phyloP scores from a whole-genome alignment of 1,140 invertebrate genomes.

The Ephestia elutella region DNA sequence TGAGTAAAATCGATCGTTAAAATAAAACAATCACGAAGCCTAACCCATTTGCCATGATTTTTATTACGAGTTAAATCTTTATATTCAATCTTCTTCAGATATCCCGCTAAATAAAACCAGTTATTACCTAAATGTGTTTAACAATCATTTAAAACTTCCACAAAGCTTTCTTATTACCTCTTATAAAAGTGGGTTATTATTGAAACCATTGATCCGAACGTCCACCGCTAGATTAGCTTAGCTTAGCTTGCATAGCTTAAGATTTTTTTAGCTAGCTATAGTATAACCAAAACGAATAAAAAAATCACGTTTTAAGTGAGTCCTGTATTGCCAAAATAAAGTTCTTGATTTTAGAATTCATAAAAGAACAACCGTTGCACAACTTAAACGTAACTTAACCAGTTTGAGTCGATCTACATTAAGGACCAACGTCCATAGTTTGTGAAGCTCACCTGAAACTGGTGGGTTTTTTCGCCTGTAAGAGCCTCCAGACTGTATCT shows the following conservation, averaged over 20 bases:
- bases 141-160: not conserved
- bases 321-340: constrained; percentile 24
- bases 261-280: too few relatives aligned
- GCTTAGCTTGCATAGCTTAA: too few relatives aligned
- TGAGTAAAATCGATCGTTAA: too few relatives aligned
- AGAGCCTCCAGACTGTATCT: constrained; percentile 19
- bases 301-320: constrained; percentile 16
- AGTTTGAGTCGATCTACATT: not conserved
- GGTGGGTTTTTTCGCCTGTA: not conserved
- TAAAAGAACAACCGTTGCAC: constrained; percentile 12
- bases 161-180: not conserved
- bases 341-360: constrained; percentile 22
- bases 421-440: not conserved
- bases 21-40: too few relatives aligned
- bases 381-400: not conserved
- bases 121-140: not conserved
- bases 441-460: not conserved
- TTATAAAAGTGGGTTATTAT: constrained; percentile 11
- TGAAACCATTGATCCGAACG: too few relatives aligned
- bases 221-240: too few relatives aligned
- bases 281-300: too few relatives aligned
- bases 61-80: too few relatives aligned
- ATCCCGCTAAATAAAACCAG: too few relatives aligned
- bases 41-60: too few relatives aligned
- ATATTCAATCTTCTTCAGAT: too few relatives aligned